Base-by-base conservation (phyloP, 2,888 invertebrate species). In the Crocallis elinguaria region DNA sequence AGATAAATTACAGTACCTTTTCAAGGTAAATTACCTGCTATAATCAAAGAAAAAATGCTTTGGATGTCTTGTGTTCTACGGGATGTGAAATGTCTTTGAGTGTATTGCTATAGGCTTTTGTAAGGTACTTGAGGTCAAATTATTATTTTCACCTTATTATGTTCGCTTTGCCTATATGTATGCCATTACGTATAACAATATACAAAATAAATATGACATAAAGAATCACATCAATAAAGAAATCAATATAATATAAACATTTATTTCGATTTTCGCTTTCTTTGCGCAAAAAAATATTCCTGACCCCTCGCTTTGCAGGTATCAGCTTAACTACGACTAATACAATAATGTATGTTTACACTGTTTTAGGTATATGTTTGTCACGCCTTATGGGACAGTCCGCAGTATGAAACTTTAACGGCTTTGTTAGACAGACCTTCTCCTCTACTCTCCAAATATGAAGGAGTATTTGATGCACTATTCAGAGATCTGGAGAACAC, bases 351-450 rank as follows among this genome's bases (percentile, higher is more conserved):
- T n/a, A n/a, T 12, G 5, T n/a, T 59, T 44, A 38, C 33, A 48
- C 38, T 57, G 13, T 74, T 77, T 12, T 60, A 92, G 92, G 79
- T 94, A 49, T 93, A 95, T 69, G 84, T 96, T 0, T 96, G 96
- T 67, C 94, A 94, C 49, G 94, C 95, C 0, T 85, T 96, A 30
- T 94, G 95, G 86, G 95, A 94, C 59, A 84, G 93, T 50, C 93
- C 94, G 0, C 90, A 94, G 57, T 96, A 94, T 71, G 86, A 86
- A 21, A 92, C 93, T 9, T 80, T 96, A 33, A 92, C 94, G 49
- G 92, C 93, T 58, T 87, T 96, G 19, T 84, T 96, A 55, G 95
- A 96, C 69, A 86, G 92, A 46, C 94, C 94, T 0, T 95, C 95
- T 9, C 92, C 94, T 45, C 82, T 94, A 0, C 64, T 89, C 3